Base-by-base conservation (phyloP, 2,888 invertebrate genomes). In the Tinea trinotella region DNA sequence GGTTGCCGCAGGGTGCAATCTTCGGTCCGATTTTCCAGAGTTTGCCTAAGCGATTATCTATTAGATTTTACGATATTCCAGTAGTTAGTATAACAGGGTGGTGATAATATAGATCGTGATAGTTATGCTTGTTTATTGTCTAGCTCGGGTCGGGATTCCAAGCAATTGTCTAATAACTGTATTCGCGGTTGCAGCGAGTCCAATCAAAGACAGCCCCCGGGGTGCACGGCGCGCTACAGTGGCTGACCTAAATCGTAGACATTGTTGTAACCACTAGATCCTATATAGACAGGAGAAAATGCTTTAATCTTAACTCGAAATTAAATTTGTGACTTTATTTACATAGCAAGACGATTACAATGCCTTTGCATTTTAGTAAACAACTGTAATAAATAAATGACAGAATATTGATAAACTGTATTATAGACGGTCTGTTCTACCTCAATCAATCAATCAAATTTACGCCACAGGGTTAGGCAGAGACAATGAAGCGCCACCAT, bases 21-120 rank as follows among this genome's bases (percentile, higher is more conserved):
- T 75, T 71, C 67, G 71, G 70, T 22, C 74, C 75, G 75, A 81
- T 81, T 80, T 76, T 71, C 71, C 73, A 52, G 52, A 35, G 52
- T 52, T 48, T 52, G 34, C 52, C 18, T n/a, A 1, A 2, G 9
- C 2, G 3, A 19, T 13, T 40, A 18, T 48, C 18, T 18, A 48
- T 48, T 19, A 48, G 9, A 48, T 48, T 48, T 48, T 48, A 48
- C 48, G 48, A 48, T 18, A 20, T 48, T 48, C 12, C 48, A 20
- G 48, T 19, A n/a, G 2, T 48, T 48, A 19, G 48, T 40, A 48
- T 48, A 17, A 48, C 18, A 48, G 48, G 48, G 40, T 40, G 40
- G 1, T 40, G n/a, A 30, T 40, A 40, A 40, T 40, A 40, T 40
- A 40, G 40, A 40, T 40, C 13, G 40, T 15, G 40, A 40, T 40